phyloP scores from a whole-genome alignment of 2,888 invertebrate species.

The Sinopyrophorus schimmeli region DNA sequence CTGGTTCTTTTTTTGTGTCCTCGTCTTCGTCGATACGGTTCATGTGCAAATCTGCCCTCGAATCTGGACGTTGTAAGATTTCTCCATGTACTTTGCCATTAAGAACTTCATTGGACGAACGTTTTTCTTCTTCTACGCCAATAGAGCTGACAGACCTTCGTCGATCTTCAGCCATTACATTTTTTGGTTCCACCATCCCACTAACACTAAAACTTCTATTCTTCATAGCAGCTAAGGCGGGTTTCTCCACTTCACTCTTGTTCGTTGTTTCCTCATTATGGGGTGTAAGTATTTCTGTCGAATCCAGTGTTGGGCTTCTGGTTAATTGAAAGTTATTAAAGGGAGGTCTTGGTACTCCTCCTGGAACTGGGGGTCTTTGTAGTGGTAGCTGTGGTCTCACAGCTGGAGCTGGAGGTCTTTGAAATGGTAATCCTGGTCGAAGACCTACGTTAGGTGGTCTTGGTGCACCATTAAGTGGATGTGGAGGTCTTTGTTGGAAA shows the following conservation, averaged over 20 bases:
- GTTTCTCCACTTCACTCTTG: slow-evolving; percentile 35
- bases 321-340: slow-evolving; percentile 9
- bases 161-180: slow-evolving; percentile 59
- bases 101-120: slow-evolving; percentile 17
- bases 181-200: slow-evolving; percentile 56
- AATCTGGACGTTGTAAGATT: slow-evolving; percentile 44
- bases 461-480: slow-evolving; percentile 20
- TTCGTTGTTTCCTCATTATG: slow-evolving; percentile 51
- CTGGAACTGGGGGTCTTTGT: slow-evolving; percentile 57
- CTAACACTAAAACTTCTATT: slow-evolving; percentile 61
- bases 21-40: slow-evolving; percentile 45
- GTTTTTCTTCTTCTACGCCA: slow-evolving; percentile 52
- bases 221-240: slow-evolving; percentile 56
- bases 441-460: slow-evolving; percentile 21
- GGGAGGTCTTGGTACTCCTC: slow-evolving; percentile 40
- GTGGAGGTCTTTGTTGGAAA: slow-evolving; percentile 33
- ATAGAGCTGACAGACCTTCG: slow-evolving; percentile 59
- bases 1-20: slow-evolving; percentile 1
- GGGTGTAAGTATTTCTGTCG: slow-evolving; percentile 46
- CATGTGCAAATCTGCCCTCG: slow-evolving; percentile 45
- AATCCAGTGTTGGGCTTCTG: slow-evolving; percentile 49
- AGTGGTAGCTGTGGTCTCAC: slow-evolving; percentile 49
- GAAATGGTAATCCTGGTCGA: slow-evolving; percentile 35
- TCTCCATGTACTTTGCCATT: slow-evolving; percentile 33
- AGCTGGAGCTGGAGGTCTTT: slow-evolving; percentile 39